A percentile compares a stretch with the other conserved stretches of the same genome.
These are phyloP conservation scores for Drosophila rhopaloa DNA, from an alignment of 1,140 invertebrate genomes.

Conservation along the genomic window DNA sequence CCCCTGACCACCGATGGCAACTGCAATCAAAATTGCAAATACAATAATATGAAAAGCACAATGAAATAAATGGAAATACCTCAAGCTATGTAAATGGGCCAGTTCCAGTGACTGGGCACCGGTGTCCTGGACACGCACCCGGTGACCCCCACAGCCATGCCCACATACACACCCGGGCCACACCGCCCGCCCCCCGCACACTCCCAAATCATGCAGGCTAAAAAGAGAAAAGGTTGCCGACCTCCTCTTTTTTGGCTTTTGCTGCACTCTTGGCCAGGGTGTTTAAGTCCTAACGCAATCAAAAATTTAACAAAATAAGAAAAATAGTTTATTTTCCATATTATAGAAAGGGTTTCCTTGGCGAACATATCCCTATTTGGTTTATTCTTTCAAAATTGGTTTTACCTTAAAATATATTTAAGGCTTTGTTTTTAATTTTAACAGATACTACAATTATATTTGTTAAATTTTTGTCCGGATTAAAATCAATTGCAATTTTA, in stretches of 20 bases:
- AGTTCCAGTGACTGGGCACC: conserved; percentile 13
- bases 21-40: conserved; percentile 83
- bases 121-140: conserved; percentile 43
- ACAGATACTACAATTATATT: no score
- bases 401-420: no score
- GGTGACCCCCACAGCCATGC: conserved; percentile 29
- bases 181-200: conserved; percentile 1
- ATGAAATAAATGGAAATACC: conserved; percentile 83
- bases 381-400: no score
- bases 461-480: no score
- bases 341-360: background rate
- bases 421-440: no score
- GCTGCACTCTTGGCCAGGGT: background rate
- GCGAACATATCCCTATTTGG: background rate
- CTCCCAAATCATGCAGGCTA: conserved; percentile 24
- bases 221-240: conserved; percentile 42
- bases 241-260: conserved; percentile 1
- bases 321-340: background rate
- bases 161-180: conserved; percentile 41
- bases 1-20: conserved; percentile 54
- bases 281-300: background rate
- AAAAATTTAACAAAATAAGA: background rate
- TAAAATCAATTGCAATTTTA: no score
- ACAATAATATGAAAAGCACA: conserved; percentile 82
- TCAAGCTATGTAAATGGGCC: conserved; percentile 76